Base-by-base conservation (phyloP, 2,888 invertebrate species). In the Phaedon cochleariae region DNA sequence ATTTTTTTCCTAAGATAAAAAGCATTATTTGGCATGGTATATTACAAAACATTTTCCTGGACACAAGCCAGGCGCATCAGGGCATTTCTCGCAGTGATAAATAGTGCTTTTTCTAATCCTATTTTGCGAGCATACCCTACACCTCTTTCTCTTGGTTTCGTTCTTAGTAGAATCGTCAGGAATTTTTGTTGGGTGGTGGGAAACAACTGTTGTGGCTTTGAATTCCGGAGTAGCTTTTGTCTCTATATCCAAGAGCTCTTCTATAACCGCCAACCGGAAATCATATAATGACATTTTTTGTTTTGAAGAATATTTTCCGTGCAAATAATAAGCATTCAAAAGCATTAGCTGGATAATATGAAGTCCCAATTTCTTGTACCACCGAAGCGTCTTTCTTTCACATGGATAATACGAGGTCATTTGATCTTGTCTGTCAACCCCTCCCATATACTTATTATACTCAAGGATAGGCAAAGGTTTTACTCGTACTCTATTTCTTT, bases 281-380 rank as follows among this genome's bases (percentile, higher is more conserved):
- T 61, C 61, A 54, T 61, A 54, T 20, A 53, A n/a, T 45, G 45
- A 53, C 29, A 61, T 61, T 31, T 61, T 61, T 22, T 21, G 10
- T 41, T 18, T 12, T n/a, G 29, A 22, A 26, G 61, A 53, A 46
- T 29, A 61, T 29, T 61, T 67, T 45, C 64, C 65, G 21, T 58
- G 59, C 21, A 70, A 41, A 31, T 51, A 53, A 62, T 55, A 64
- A 6, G 68, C 22, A 65, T 71, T 68, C 34, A 64, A 29, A 26
- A 68, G 34, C 22, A 61, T 10, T 34, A 51, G 29, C 18, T 59
- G 59, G 46, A 59, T 15, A 48, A 59, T 31, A 61, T 76, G 74
- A 17, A 76, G 55, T n/a, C 59, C 67, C 3, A 71, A 41, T 67
- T 76, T 76, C 51, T 75, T 74, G 59, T 77, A 74, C 74, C 74